Percentiles rank a stretch among this genome's conserved stretches.
phyloP scores from a whole-genome alignment of 2,797 vertebrate species.

The Cheirogaleus major region DNA sequence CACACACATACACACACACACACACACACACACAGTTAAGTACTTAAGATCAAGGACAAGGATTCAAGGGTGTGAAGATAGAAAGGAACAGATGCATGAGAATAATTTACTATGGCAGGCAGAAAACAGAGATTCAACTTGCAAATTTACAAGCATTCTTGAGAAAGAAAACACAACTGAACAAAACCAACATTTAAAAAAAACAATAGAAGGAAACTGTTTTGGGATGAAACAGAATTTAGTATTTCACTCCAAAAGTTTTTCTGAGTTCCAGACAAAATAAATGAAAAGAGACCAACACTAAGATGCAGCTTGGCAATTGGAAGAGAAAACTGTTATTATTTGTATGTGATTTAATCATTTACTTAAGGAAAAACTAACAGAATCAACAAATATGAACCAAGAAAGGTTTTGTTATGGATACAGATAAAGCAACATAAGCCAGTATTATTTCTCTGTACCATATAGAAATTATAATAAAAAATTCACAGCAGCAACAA shows the following conservation, averaged over 20 bases:
- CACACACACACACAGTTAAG: not conserved
- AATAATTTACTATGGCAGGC: not conserved
- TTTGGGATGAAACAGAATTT: conserved; percentile 33
- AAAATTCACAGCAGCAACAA: conserved; percentile 7
- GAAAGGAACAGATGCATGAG: not conserved
- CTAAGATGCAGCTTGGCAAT: not conserved
- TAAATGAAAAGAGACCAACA: conserved; percentile 12
- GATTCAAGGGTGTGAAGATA: not conserved
- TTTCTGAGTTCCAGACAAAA: conserved; percentile 36
- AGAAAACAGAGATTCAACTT: conserved; percentile 10
- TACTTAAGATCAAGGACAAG: not conserved
- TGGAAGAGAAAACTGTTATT: not conserved
- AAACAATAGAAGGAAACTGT: not conserved
- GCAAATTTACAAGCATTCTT: not conserved
- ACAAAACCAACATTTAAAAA: conserved; percentile 21
- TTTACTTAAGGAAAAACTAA: conserved; percentile 30
- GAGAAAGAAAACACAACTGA: not conserved
- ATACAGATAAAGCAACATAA: conserved; percentile 12
- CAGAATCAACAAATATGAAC: conserved; percentile 30
- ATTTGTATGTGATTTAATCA: not conserved
- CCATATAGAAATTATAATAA: not conserved
- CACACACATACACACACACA: not conserved
- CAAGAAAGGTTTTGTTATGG: conserved; percentile 14
- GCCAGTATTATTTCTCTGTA: not conserved
- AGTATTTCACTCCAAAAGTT: not conserved